These are phyloP conservation scores for Trichonephila inaurata DNA, from an alignment of 1,140 invertebrate genomes.

Conservation along the genomic window DNA sequence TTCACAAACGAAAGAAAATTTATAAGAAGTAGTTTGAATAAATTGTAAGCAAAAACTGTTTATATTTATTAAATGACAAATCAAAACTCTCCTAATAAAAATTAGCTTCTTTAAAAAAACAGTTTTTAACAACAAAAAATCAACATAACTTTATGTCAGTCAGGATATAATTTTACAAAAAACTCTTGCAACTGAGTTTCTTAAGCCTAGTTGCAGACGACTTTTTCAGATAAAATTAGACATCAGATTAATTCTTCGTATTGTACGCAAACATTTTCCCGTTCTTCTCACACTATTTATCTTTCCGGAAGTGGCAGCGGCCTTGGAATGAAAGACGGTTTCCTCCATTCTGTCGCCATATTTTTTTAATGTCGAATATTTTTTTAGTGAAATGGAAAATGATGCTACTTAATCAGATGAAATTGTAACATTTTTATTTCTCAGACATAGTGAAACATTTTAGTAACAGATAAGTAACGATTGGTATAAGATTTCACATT, in stretches of 20 bases:
- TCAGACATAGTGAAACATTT: background rate
- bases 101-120: no score
- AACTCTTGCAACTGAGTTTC: no score
- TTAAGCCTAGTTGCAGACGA: no score
- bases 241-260: background rate
- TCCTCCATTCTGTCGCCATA: conserved; percentile 23
- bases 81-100: no score
- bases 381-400: background rate
- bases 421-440: background rate
- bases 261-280: conserved; percentile 5
- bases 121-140: no score
- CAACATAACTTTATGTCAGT: no score
- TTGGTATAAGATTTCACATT: background rate
- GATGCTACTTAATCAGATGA: background rate
- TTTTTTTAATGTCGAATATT: background rate
- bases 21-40: no score
- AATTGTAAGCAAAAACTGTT: no score
- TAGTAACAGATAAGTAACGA: background rate
- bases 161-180: no score
- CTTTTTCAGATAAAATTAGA: conserved; percentile 11
- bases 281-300: conserved; percentile 21
- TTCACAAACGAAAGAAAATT: no score
- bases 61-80: no score
- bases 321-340: conserved; percentile 32
- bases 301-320: conserved; percentile 31